Conservation (phyloP, 2,113 vertebrate genomes). For the Isurus oxyrinchus region DNA sequence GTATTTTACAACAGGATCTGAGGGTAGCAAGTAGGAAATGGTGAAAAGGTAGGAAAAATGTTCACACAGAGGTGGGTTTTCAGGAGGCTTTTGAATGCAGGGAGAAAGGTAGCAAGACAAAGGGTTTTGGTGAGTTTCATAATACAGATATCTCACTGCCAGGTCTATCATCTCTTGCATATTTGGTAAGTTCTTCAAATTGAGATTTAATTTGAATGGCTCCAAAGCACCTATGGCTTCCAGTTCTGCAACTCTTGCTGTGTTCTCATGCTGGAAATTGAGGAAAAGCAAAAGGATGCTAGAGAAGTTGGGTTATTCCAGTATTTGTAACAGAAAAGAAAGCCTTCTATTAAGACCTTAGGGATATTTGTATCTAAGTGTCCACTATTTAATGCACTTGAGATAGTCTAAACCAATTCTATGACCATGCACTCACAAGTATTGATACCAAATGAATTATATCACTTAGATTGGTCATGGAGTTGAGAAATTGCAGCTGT, state of each 20-base stretch:
- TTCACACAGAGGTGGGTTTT: background rate
- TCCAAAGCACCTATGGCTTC: background rate
- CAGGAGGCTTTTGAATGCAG: background rate
- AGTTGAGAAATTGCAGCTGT: background rate
- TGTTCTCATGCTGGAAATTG: background rate
- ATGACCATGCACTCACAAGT: background rate
- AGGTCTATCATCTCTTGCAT: background rate
- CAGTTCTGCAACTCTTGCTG: background rate
- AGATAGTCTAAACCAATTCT: no score
- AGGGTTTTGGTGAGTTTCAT: background rate
- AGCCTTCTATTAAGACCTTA: background rate
- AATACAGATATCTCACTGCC: background rate
- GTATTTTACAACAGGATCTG: background rate
- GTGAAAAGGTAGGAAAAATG: background rate
- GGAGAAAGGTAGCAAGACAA: background rate
- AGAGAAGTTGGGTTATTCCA: background rate
- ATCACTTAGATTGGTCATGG: background rate
- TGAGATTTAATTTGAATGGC: background rate
- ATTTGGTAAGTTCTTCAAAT: background rate
- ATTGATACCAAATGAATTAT: background rate
- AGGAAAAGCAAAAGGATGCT: background rate
- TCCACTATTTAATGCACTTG: background rate
- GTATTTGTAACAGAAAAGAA: background rate
- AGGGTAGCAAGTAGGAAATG: background rate
- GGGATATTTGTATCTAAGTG: background rate